Evolutionary conservation across 2,888 invertebrate genomes (phyloP).

Genomic region (Lordiphosa andalusiaca): DNA sequence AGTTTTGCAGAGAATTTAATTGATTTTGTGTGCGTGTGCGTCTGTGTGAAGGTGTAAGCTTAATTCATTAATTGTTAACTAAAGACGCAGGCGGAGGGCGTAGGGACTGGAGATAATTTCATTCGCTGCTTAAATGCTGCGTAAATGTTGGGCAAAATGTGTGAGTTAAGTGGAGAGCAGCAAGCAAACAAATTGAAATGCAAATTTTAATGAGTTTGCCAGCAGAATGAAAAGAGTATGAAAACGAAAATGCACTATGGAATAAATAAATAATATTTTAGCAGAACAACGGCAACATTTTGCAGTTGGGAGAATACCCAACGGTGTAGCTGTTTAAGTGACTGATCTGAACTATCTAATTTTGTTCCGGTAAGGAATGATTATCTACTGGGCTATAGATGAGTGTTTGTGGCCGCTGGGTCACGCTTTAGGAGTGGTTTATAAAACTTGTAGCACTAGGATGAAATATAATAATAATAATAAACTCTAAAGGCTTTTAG

Average conservation of each 20-base stretch:
- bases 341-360: too few relatives aligned
- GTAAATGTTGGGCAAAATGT: conserved; percentile 13
- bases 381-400: too few relatives aligned
- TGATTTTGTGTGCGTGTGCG: conserved; percentile 22
- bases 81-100: neutral
- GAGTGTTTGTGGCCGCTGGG: too few relatives aligned
- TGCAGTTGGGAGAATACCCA: too few relatives aligned
- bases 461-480: too few relatives aligned
- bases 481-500: too few relatives aligned
- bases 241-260: neutral
- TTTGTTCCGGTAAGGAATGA: too few relatives aligned
- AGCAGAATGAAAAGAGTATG: conserved; percentile 1
- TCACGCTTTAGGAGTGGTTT: too few relatives aligned
- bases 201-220: conserved; percentile 43
- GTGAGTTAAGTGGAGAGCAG: neutral
- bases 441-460: too few relatives aligned
- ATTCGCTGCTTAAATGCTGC: conserved; percentile 8
- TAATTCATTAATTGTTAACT: conserved; percentile 37
- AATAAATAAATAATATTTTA: too few relatives aligned
- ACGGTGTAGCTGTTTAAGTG: too few relatives aligned
- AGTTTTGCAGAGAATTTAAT: conserved; percentile 18
- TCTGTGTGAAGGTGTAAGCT: conserved; percentile 17
- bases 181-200: conserved; percentile 37
- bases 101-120: neutral
- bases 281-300: too few relatives aligned